Evolutionary conservation across 2,113 vertebrate genomes (phyloP), one percentile per base, ranked within the genome.

Genomic region (Xerus inauris): DNA sequence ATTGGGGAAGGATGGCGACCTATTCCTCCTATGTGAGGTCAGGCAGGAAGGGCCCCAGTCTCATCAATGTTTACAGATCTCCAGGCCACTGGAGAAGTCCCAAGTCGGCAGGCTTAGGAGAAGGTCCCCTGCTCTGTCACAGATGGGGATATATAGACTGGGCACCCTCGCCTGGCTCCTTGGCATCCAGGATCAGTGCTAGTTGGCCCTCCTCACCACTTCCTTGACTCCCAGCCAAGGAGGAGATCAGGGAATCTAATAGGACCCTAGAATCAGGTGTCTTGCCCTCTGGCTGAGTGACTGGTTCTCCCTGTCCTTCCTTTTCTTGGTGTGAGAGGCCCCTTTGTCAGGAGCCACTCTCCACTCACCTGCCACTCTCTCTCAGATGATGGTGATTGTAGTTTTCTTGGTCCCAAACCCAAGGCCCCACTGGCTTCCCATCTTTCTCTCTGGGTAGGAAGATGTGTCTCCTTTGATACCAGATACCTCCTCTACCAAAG

Each of bases 401-500:
- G 30, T 45, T 28, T 16, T 82, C 71, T 75, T 40, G 6, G 47
- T n/a, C 45, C 69, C 62, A 76, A 76, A 28, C 6, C 9, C 7
- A 10, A 72, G 67, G 26, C 49, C 35, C 72, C 8, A 2, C 14
- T 3, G 17, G 38, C 22, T 49, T 38, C 42, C 32, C 14, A 3
- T 10, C 82, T 69, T 45, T 64, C 51, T 65, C 12, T 79, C 30
- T 59, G 20, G 4, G 59, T 64, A 30, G 26, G 26, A 80, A 47
- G 8, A 9, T 49, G 24, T 59, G 6, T 62, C 94, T 73, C 54
- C 83, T 65, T 91, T 20, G 14, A 24, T 17, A 35, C 26, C 22
- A 8, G 38, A 14, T 9, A 5, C 5, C 1, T 30, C 6, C 57
- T 40, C 35, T 17, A 1, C n/a, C 57, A 3, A 13, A 10, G 16